Evolutionary conservation across 2,113 vertebrate species (phyloP), one percentile per base, ranked within the genome.

Genomic region (Platycercus adscitus): DNA sequence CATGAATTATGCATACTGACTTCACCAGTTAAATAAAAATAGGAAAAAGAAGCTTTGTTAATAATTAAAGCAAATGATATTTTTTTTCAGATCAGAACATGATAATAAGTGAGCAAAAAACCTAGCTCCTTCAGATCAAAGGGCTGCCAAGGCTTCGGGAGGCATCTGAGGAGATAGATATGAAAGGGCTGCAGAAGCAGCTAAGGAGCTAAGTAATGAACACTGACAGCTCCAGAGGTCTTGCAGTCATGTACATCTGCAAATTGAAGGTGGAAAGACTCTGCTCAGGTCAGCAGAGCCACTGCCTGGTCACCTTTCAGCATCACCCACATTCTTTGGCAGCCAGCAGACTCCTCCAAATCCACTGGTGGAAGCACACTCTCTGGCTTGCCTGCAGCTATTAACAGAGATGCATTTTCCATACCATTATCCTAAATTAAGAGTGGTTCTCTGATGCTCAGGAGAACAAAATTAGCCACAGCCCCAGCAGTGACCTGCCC

Each of bases 231-330:
- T 63, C 28, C 2, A 0, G 33, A 24, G 31, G 66, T 28, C 91
- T 72, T 9, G 0, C 39, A 47, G 72, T 24, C 66, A 56, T 1
- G 1, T 23, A 15, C 1, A 0, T 53, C 47, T 73, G 66, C 41
- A 49, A 35, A 75, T 6, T 16, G 29, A 41, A 69, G 15, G 47
- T 18, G 4, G 41, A 58, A 83, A 44, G 61, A 55, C 44, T 17
- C 37, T 10, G n/a, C 50, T 81, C 18, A 33, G 60, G 43, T 64
- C 79, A 44, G 31, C 15, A 0, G 66, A 83, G 72, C 37, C 1
- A 6, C 16, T 75, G 39, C 18, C 43, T 4, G 0, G 47, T 46
- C 47, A 26, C 6, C 2, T 63, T 68, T 78, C 1, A 2, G 72
- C 41, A 25, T 80, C 28, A 63, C 26, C n/a, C 0, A 0, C 29